These are phyloP conservation scores for Nycticebus coucang DNA, from an alignment of 2,113 vertebrate species.

Conservation along the genomic window DNA sequence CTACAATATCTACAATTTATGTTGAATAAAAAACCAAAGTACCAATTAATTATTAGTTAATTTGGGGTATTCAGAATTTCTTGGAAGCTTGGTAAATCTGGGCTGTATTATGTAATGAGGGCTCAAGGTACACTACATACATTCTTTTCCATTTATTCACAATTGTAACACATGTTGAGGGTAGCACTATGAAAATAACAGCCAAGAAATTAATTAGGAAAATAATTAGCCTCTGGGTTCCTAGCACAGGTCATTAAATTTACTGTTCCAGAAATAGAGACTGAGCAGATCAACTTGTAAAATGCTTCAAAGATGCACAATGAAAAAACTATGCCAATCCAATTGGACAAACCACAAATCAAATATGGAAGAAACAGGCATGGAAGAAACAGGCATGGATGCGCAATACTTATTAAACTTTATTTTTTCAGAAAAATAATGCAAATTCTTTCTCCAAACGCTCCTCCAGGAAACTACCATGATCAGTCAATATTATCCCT, in stretches of 20 bases:
- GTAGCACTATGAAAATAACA: background rate
- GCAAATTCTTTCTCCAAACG: too few relatives aligned
- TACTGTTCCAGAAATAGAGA: background rate
- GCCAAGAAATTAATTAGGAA: background rate
- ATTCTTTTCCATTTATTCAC: too few relatives aligned
- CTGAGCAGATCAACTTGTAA: background rate
- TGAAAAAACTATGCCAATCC: background rate
- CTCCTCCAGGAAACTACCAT: too few relatives aligned
- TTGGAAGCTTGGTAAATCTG: background rate
- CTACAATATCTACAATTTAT: background rate
- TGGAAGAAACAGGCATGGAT: too few relatives aligned
- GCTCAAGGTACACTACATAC: background rate
- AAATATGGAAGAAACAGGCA: too few relatives aligned
- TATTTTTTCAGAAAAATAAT: too few relatives aligned
- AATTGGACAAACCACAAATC: too few relatives aligned
- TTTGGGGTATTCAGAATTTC: background rate
- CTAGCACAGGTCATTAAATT: background rate
- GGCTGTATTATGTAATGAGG: background rate
- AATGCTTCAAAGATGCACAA: background rate
- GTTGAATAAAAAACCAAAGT: background rate
- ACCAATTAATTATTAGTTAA: background rate
- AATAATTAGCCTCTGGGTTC: background rate
- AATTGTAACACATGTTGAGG: too few relatives aligned
- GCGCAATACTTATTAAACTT: too few relatives aligned
- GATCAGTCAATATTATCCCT: too few relatives aligned